Base-by-base conservation (phyloP, 2,797 vertebrate genomes). In the Sciurus vulgaris region DNA sequence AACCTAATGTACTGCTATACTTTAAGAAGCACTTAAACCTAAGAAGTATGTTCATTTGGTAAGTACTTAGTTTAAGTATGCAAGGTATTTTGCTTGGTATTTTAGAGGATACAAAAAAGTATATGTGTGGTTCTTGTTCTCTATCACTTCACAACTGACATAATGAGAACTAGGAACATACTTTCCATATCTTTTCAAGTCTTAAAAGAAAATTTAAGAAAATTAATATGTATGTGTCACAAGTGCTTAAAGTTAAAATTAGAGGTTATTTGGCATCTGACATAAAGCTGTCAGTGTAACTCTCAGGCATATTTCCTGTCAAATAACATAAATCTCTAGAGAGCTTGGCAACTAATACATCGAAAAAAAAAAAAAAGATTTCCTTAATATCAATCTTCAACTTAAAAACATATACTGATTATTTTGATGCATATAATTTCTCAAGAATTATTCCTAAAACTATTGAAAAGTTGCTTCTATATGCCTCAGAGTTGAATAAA, bases 201-300 rank as follows among this genome's bases (percentile, higher is more conserved):
- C 10, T 89, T 79, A 30, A 70, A 76, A 69, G 69, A 77, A 90
- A 65, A 65, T 22, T 78, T 54, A 94, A 81, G 59, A 70, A 18
- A 87, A 88, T 54, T 81, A 14, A 59, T 41, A 26, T 63, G 30
- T 22, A 1, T 56, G 4, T 77, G 30, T 61, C 30, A 63, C 15
- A 78, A 56, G 28, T 17, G 86, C 30, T 20, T 92, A 86, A 86
- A 88, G 81, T 81, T 94, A 44, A 67, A 93, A 96, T 69, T 33
- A 79, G 79, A 76, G 18, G 22, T 33, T 86, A 44, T 49, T 56
- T 93, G 17, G 18, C 33, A 77, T 13, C 86, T 61, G 30, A 56
- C 7, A 77, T 56, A 72, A 79, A 87, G 18, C 11, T 81, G 6
- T 93, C 49, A 93, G 49, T 82, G 49, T 82, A 72, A 82, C 77